A percentile compares a stretch with the other conserved stretches of the same genome.
These are phyloP conservation scores for Drosophila bocki DNA, from an alignment of 1,140 invertebrate genomes.

Conservation along the genomic window DNA sequence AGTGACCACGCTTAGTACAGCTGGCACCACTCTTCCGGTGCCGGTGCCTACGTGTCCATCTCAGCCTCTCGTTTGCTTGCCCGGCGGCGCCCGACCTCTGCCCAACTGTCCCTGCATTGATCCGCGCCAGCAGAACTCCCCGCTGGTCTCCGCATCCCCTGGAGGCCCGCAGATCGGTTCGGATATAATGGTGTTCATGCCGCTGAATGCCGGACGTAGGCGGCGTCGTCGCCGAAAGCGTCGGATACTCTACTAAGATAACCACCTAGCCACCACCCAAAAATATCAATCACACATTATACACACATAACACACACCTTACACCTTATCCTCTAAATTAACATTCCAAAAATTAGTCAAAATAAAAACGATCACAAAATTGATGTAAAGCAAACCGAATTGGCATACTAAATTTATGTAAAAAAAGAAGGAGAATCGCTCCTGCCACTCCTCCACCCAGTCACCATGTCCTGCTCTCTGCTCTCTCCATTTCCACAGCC, in stretches of 20 bases:
- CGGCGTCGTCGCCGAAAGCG: conserved; percentile 66
- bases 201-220: conserved; percentile 55
- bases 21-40: conserved; percentile 48
- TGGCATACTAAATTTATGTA: conserved; percentile 28
- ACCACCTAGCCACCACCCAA: conserved; percentile 1
- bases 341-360: conserved; percentile 48
- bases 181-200: conserved; percentile 78
- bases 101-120: conserved; percentile 82
- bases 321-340: conserved; percentile 7
- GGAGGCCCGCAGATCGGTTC: conserved; percentile 44
- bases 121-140: conserved; percentile 63
- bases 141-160: conserved; percentile 6
- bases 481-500: conserved; percentile 51
- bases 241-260: conserved; percentile 27
- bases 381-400: conserved; percentile 41
- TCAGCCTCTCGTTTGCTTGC: conserved; percentile 68
- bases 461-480: conserved; percentile 32
- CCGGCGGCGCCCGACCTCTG: conserved; percentile 61
- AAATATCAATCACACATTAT: not conserved
- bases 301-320: not conserved
- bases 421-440: not conserved
- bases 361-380: conserved; percentile 36
- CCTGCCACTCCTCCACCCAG: conserved; percentile 2
- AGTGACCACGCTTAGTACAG: conserved; percentile 32
- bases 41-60: conserved; percentile 63